phyloP scores from a whole-genome alignment of 2,888 invertebrate genomes.

The Yponomeuta malinellus region DNA sequence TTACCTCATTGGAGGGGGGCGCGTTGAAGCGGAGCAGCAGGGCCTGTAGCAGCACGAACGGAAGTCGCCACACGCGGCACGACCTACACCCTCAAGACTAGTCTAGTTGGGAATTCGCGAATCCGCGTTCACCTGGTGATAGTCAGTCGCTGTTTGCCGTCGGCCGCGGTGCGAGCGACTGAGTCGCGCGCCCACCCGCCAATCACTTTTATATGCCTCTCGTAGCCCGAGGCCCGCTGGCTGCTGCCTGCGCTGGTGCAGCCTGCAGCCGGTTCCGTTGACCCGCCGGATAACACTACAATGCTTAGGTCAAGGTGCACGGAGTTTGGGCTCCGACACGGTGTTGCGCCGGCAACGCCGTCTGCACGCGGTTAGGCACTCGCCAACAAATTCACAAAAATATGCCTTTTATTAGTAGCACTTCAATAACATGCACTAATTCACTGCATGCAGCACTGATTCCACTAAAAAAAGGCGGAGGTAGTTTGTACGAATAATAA shows the following conservation, averaged over 20 bases:
- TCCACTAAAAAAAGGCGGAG: too few species aligned
- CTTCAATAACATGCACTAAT: not conserved
- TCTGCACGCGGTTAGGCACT: not conserved
- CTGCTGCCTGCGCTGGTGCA: not conserved
- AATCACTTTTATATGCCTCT: slow-evolving; percentile 55
- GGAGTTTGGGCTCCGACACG: not conserved
- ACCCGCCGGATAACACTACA: slow-evolving; percentile 4
- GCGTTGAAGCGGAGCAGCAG: slow-evolving; percentile 28
- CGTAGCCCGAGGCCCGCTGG: not conserved
- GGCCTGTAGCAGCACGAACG: slow-evolving; percentile 32
- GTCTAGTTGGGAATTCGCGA: not conserved
- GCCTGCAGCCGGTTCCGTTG: slow-evolving; percentile 10
- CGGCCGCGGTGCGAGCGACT: slow-evolving; percentile 46
- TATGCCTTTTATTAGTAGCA: not conserved
- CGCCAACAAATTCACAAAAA: not conserved
- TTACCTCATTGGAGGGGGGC: slow-evolving; percentile 48
- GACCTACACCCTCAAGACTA: slow-evolving; percentile 3
- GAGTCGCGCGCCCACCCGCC: slow-evolving; percentile 52
- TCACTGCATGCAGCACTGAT: not conserved
- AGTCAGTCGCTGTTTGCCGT: slow-evolving; percentile 16
- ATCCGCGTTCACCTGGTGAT: slow-evolving; percentile 37
- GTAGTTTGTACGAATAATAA: too few species aligned
- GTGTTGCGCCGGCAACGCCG: not conserved
- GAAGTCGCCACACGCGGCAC: slow-evolving; percentile 21
- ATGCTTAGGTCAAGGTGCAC: slow-evolving; percentile 10